Conservation (phyloP, 2,888 invertebrate species). For the Cheilosia pagana region DNA sequence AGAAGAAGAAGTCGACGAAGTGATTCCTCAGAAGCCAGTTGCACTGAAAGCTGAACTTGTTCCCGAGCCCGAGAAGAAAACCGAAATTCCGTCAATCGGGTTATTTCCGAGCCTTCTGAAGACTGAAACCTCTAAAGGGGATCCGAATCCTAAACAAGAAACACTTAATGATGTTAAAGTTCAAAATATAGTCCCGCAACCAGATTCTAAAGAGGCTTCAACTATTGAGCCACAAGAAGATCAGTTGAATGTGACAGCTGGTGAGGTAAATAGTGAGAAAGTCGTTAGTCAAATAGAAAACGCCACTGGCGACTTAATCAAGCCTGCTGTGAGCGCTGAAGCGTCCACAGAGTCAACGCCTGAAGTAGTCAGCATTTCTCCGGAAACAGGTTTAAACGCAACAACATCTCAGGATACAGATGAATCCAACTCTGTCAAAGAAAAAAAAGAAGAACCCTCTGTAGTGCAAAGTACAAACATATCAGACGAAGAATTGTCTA, state of each 20-base stretch:
- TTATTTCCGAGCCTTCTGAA: background rate
- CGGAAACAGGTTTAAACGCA: background rate
- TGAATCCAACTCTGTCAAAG: background rate
- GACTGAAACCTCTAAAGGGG: constrained; percentile 1
- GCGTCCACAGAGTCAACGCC: background rate
- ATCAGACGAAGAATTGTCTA: background rate
- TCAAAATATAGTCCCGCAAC: background rate
- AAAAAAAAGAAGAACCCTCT: background rate
- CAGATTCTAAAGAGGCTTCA: background rate
- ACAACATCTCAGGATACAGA: background rate
- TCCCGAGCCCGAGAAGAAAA: background rate
- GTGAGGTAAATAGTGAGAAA: background rate
- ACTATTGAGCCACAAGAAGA: background rate
- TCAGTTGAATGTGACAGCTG: background rate
- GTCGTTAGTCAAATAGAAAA: background rate
- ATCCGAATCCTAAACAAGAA: background rate
- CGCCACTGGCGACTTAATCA: background rate
- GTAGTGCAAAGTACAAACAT: background rate
- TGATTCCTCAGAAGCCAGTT: background rate
- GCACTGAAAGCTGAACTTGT: background rate
- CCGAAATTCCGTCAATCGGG: constrained; percentile 4
- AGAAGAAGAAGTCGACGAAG: constrained; percentile 51
- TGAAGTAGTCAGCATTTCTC: background rate
- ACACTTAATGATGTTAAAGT: background rate
- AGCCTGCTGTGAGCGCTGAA: background rate